Percentiles rank a stretch among this genome's conserved stretches.
Evolutionary conservation across 2,888 invertebrate species (phyloP).

Genomic region (Smittia aterrima): DNA sequence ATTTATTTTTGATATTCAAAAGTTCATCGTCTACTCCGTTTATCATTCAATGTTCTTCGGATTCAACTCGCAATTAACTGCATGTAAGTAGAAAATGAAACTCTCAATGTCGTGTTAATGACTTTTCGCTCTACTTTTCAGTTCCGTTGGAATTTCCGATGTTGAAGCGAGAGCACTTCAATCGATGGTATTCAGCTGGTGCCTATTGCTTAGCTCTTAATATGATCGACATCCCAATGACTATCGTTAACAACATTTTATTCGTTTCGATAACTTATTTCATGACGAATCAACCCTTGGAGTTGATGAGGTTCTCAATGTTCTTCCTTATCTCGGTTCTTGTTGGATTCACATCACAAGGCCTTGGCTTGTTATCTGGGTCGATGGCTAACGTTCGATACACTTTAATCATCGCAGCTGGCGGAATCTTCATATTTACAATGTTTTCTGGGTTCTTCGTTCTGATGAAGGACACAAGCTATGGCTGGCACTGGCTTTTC

Average conservation of each 20-base stretch:
- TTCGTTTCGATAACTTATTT: constrained; percentile 79
- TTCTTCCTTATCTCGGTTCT: constrained; percentile 72
- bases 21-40: constrained; percentile 78
- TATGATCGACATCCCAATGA: constrained; percentile 77
- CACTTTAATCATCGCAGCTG: constrained; percentile 67
- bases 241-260: constrained; percentile 69
- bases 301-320: constrained; percentile 66
- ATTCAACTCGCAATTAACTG: constrained; percentile 77
- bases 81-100: constrained; percentile 65
- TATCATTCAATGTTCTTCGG: constrained; percentile 89
- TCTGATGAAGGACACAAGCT: constrained; percentile 75
- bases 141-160: constrained; percentile 82
- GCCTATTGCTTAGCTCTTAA: constrained; percentile 79
- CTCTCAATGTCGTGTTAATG: background rate
- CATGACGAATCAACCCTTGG: constrained; percentile 82
- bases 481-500: constrained; percentile 78
- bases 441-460: constrained; percentile 93
- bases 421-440: constrained; percentile 81
- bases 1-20: constrained; percentile 74
- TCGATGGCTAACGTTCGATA: constrained; percentile 76
- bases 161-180: constrained; percentile 78
- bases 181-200: constrained; percentile 84
- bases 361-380: constrained; percentile 81
- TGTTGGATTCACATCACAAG: constrained; percentile 80
- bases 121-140: constrained; percentile 52